These are phyloP conservation scores for Eutrigla gurnardus DNA, from an alignment of 2,797 vertebrate species.

Conservation along the genomic window DNA sequence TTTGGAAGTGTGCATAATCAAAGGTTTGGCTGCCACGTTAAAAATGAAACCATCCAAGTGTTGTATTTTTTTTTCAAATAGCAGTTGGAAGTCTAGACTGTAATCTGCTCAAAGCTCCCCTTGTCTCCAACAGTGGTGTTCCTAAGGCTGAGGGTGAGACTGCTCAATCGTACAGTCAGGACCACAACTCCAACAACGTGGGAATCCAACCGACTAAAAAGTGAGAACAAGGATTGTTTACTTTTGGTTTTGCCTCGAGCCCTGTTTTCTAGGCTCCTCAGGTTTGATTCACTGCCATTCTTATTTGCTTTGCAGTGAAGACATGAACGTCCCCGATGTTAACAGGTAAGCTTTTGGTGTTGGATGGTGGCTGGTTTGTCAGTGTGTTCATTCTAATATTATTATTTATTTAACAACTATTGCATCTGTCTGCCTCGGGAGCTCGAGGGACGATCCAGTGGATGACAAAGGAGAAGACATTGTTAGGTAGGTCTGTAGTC, in stretches of 20 bases:
- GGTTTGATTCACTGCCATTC: not conserved
- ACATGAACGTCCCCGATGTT: not conserved
- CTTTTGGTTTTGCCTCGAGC: conserved; percentile 4
- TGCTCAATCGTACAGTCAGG: not conserved
- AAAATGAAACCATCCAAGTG: not conserved
- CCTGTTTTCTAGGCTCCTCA: not conserved
- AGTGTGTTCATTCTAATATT: not conserved
- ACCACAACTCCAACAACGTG: not conserved
- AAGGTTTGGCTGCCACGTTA: conserved; percentile 30
- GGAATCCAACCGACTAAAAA: conserved; percentile 3
- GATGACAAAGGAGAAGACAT: not conserved
- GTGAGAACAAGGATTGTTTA: conserved; percentile 33
- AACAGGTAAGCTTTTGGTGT: conserved; percentile 24
- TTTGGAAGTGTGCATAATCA: not conserved
- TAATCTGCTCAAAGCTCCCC: conserved; percentile 37
- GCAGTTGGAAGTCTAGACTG: conserved; percentile 30
- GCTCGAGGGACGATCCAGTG: conserved; percentile 40
- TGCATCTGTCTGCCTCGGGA: conserved; percentile 27
- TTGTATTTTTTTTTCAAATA: conserved; percentile 23
- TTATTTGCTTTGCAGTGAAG: conserved; percentile 50
- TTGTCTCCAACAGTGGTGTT: conserved; percentile 44
- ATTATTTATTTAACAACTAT: not conserved
- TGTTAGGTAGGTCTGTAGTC: conserved; percentile 21
- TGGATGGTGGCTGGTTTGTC: not conserved
- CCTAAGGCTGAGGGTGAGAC: not conserved